Evolutionary conservation across 2,113 vertebrate species (phyloP).

Genomic region (Apodemus speciosus): DNA sequence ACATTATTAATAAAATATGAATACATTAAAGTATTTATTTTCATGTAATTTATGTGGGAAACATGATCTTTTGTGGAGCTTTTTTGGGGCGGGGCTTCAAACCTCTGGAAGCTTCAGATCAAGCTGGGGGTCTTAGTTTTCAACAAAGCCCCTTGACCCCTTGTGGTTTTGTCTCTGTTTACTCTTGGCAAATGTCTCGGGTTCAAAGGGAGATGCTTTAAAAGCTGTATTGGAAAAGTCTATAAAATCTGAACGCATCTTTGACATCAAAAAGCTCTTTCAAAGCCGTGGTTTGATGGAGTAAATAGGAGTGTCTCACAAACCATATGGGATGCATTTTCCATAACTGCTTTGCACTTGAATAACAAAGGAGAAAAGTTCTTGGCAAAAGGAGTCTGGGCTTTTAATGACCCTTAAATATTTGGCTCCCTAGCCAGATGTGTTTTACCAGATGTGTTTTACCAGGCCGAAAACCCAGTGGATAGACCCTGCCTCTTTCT

Average conservation of each 20-base stretch:
- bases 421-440: conserved; percentile 74
- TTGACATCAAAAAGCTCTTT: conserved; percentile 80
- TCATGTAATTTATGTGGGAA: conserved; percentile 55
- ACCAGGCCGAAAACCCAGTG: conserved; percentile 64
- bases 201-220: conserved; percentile 78
- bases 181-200: conserved; percentile 70
- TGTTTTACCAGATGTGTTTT: conserved; percentile 77
- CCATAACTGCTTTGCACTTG: conserved; percentile 69
- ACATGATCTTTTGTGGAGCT: conserved; percentile 34
- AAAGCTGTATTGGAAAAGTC: conserved; percentile 71
- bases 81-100: conserved; percentile 42
- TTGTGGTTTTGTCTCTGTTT: conserved; percentile 76
- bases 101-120: conserved; percentile 67
- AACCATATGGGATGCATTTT: conserved; percentile 79
- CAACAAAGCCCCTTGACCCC: conserved; percentile 70
- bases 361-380: conserved; percentile 76
- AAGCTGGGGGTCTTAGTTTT: conserved; percentile 67
- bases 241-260: conserved; percentile 81
- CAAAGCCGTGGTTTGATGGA: conserved; percentile 74
- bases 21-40: conserved; percentile 58
- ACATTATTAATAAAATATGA: conserved; percentile 70
- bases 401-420: conserved; percentile 79
- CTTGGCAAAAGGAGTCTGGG: conserved; percentile 70
- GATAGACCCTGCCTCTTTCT: conserved; percentile 67
- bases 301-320: conserved; percentile 66